Percentiles rank a stretch among this genome's conserved stretches.
phyloP scores from a whole-genome alignment of 1,140 invertebrate genomes.

The Teleopsis dalmanni region DNA sequence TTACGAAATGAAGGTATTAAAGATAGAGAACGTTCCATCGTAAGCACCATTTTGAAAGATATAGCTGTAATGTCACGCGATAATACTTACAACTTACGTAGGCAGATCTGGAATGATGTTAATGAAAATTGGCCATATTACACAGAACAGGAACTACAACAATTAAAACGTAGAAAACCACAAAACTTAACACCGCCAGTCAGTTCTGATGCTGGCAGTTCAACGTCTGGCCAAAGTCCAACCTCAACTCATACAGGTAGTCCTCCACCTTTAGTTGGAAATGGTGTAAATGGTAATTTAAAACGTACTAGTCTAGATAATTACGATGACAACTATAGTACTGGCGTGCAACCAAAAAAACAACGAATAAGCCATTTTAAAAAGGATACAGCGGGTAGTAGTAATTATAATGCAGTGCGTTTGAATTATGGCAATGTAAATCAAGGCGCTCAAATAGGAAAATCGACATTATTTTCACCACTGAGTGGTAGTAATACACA shows the following conservation, averaged over 20 bases:
- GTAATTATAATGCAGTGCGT: background rate
- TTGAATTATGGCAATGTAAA: background rate
- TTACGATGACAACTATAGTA: conserved; percentile 53
- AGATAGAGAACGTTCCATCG: conserved; percentile 69
- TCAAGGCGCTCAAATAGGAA: background rate
- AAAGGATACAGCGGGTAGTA: conserved; percentile 35
- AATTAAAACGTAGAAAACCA: conserved; percentile 80
- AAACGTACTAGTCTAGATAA: conserved; percentile 33
- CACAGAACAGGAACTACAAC: conserved; percentile 76
- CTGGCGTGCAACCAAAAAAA: conserved; percentile 55
- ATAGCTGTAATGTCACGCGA: conserved; percentile 68
- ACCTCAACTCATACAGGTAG: conserved; percentile 61
- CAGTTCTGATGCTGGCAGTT: conserved; percentile 65
- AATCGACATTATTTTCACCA: conserved; percentile 12
- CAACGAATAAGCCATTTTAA: conserved; percentile 74
- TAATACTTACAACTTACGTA: conserved; percentile 78
- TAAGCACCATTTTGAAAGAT: conserved; percentile 68
- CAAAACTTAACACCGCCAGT: conserved; percentile 80
- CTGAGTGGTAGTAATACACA: background rate
- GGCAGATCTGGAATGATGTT: conserved; percentile 85
- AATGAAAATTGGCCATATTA: conserved; percentile 92
- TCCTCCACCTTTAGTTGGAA: conserved; percentile 46
- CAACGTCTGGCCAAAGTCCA: conserved; percentile 56
- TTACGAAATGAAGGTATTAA: conserved; percentile 77
- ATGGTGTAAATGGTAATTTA: conserved; percentile 1